A percentile compares a stretch with the other conserved stretches of the same genome.
phyloP scores from a whole-genome alignment of 2,113 vertebrate species.

The Neofelis nebulosa region DNA sequence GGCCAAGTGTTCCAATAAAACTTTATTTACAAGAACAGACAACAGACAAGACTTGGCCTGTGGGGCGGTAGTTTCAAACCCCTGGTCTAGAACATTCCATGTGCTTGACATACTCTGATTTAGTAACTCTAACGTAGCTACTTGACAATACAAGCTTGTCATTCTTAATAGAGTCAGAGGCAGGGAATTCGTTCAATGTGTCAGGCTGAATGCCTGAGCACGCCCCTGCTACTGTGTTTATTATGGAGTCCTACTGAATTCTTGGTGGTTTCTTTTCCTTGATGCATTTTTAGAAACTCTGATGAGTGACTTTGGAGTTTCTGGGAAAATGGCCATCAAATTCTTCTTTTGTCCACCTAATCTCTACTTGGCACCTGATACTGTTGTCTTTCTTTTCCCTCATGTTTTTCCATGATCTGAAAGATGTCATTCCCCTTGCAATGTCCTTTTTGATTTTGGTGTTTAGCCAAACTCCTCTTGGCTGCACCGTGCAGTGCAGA shows the following conservation, averaged over 20 bases:
- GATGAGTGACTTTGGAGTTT: background rate
- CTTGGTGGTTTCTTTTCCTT: background rate
- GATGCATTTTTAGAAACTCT: background rate
- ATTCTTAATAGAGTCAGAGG: background rate
- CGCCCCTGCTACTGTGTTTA: background rate
- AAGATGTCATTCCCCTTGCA: background rate
- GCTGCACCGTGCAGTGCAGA: background rate
- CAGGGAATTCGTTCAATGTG: background rate
- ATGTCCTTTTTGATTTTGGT: background rate
- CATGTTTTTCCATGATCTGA: background rate
- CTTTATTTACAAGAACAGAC: background rate
- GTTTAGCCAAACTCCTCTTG: background rate
- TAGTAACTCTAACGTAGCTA: background rate
- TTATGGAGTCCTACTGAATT: background rate
- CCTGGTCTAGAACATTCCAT: background rate
- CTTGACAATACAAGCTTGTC: background rate
- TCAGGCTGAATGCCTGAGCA: background rate
- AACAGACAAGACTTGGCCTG: background rate
- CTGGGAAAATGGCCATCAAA: background rate
- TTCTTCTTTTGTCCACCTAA: background rate
- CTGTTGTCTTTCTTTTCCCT: slow-evolving; percentile 13
- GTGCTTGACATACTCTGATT: slow-evolving; percentile 27
- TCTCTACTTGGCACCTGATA: slow-evolving; percentile 13
- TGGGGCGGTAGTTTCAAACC: background rate
- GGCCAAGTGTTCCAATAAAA: background rate